Base-by-base conservation (phyloP, 2,888 invertebrate genomes). In the Trisateles emortualis region DNA sequence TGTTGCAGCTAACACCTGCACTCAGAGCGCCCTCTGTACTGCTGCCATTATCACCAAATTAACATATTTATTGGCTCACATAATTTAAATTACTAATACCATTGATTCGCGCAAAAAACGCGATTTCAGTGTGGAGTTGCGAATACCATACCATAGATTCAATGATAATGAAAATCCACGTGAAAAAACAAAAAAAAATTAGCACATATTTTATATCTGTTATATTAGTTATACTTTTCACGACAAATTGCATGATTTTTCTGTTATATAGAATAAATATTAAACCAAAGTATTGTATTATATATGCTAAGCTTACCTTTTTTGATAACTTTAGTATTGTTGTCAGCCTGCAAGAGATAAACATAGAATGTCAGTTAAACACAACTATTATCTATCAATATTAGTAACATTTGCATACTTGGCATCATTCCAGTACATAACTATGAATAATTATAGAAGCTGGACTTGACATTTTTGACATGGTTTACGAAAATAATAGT, bases 251-350 rank as follows among this genome's bases (percentile, higher is more conserved):
- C n/a, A n/a, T n/a, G n/a, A n/a, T n/a, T n/a, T n/a, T n/a, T n/a
- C n/a, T n/a, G n/a, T n/a, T n/a, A n/a, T n/a, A n/a, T n/a, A n/a
- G n/a, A n/a, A n/a, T n/a, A n/a, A n/a, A n/a, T n/a, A n/a, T n/a
- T n/a, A n/a, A n/a, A n/a, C n/a, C n/a, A 6, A 10, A 11, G 19
- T n/a, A 16, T 33, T 39, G n/a, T 42, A 29, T 40, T 41, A n/a
- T n/a, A n/a, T n/a, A n/a, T n/a, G 16, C 11, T 47, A 63, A 59
- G 81, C 94, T 94, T 93, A 94, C 94, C 93, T 82, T 94, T 93
- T 65, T 89, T 89, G 52, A 71, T 80, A 52, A 62, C 68, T 81
- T 95, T 94, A 55, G 94, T 83, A 76, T 93, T 93, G 73, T 89
- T 94, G 75, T 95, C 95, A 75, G 92, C 88, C 94, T 94, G 92